Conservation (phyloP, 2,888 invertebrate genomes). For the Tricholauxania praeusta region DNA sequence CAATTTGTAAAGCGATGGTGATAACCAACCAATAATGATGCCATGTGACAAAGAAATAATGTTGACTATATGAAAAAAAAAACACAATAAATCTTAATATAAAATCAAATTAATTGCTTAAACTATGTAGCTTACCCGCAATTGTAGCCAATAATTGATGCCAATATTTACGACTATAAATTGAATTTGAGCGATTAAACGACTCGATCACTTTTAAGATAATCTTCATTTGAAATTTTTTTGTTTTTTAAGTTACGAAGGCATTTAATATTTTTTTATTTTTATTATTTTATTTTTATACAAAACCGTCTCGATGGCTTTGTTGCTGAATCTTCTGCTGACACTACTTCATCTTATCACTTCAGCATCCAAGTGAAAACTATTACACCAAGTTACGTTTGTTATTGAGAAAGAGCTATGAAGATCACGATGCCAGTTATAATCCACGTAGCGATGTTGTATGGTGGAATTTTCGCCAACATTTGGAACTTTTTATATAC, state of each 20-base stretch:
- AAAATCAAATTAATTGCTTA: neutral
- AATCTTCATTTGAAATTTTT: neutral
- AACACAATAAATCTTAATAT: neutral
- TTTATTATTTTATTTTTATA: neutral
- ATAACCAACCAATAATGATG: slow-evolving; percentile 62
- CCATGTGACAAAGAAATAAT: slow-evolving; percentile 64
- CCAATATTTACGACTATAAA: slow-evolving; percentile 45
- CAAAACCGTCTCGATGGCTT: neutral
- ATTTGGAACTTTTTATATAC: neutral
- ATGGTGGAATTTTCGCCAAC: too few relatives aligned
- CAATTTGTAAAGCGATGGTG: slow-evolving; percentile 60
- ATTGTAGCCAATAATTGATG: slow-evolving; percentile 55
- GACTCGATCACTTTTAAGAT: slow-evolving; percentile 6
- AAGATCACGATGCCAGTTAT: neutral
- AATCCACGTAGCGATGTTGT: too few relatives aligned
- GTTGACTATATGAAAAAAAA: slow-evolving; percentile 54
- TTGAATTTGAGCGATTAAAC: slow-evolving; percentile 35
- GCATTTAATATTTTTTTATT: too few relatives aligned
- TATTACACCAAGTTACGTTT: neutral
- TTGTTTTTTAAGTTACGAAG: neutral
- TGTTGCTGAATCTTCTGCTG: neutral
- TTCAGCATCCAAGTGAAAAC: slow-evolving; percentile 25
- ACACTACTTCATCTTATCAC: slow-evolving; percentile 13
- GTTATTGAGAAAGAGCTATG: neutral
- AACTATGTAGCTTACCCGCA: slow-evolving; percentile 48